A percentile compares a stretch with the other conserved stretches of the same genome.
Conservation (phyloP, 2,113 vertebrate genomes). For the Anarhynchus alexandrinus region DNA sequence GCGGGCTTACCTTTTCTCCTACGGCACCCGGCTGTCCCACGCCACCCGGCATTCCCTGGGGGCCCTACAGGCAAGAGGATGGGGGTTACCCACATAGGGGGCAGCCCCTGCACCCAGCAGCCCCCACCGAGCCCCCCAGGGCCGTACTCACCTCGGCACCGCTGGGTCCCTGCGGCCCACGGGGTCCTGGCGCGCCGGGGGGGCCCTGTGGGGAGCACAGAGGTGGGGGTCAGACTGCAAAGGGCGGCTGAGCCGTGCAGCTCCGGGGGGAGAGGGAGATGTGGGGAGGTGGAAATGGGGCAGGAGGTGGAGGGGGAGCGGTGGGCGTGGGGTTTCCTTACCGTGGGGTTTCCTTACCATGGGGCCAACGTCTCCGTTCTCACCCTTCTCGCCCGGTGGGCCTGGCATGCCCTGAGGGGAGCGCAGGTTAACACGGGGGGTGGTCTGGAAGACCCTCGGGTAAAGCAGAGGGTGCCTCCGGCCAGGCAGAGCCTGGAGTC, state of each 20-base stretch:
- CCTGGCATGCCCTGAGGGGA: slow-evolving; percentile 87
- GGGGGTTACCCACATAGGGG: not conserved
- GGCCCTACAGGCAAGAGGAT: slow-evolving; percentile 69
- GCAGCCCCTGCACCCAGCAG: not conserved
- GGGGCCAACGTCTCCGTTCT: slow-evolving; percentile 85
- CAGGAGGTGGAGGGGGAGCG: not conserved
- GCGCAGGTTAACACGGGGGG: not conserved
- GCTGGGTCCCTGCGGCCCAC: slow-evolving; percentile 67
- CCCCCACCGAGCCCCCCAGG: not conserved
- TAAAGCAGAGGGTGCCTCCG: not conserved
- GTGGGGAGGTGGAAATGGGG: not conserved
- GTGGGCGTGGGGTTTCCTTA: accelerated
- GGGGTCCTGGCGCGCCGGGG: slow-evolving; percentile 84
- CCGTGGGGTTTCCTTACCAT: slow-evolving; percentile 82
- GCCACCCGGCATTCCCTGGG: slow-evolving; percentile 79
- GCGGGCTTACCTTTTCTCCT: slow-evolving; percentile 85
- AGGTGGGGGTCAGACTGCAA: not conserved
- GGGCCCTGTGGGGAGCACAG: slow-evolving; percentile 76
- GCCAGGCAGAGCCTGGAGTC: not conserved
- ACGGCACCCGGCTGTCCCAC: slow-evolving; percentile 85
- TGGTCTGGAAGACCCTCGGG: no score
- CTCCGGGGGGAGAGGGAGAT: not conserved
- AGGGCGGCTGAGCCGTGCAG: not conserved
- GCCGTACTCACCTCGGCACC: slow-evolving; percentile 80
- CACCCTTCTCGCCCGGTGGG: slow-evolving; percentile 87